Percentiles rank a stretch among this genome's conserved stretches.
Conservation (phyloP, 2,113 vertebrate genomes). For the Aix galericulata region DNA sequence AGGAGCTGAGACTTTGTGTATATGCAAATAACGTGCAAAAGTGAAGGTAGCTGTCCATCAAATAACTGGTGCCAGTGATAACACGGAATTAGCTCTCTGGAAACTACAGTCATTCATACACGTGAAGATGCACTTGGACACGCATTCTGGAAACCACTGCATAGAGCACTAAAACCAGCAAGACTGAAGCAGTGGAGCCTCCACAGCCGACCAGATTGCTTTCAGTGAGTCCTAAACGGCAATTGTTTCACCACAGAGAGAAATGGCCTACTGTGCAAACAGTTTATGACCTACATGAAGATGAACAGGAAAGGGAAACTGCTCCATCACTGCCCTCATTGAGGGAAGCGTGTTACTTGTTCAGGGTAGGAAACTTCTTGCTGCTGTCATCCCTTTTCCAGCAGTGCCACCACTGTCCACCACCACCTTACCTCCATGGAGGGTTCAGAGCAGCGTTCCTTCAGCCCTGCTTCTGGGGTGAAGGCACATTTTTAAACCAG, state of each 20-base stretch:
- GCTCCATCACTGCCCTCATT: background rate
- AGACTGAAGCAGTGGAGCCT: background rate
- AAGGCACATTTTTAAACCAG: background rate
- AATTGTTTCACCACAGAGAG: background rate
- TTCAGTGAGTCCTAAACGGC: background rate
- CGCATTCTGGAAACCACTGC: background rate
- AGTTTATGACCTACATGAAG: background rate
- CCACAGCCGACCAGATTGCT: background rate
- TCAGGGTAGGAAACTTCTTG: background rate
- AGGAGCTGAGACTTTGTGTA: background rate
- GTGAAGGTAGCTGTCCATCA: background rate
- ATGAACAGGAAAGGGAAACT: background rate
- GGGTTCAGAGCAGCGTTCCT: background rate
- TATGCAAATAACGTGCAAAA: background rate
- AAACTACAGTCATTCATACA: background rate
- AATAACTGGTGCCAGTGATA: background rate
- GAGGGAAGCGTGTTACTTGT: background rate
- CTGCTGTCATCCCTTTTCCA: background rate
- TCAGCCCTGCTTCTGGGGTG: accelerated
- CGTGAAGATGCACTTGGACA: background rate
- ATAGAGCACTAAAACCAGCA: background rate
- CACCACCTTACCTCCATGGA: background rate
- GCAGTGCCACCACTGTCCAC: background rate
- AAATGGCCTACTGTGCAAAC: background rate
- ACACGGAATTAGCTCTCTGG: background rate